Percentiles rank a stretch among this genome's conserved stretches.
Evolutionary conservation across 2,797 vertebrate genomes (phyloP).

Genomic region (Tolypeutes matacus): DNA sequence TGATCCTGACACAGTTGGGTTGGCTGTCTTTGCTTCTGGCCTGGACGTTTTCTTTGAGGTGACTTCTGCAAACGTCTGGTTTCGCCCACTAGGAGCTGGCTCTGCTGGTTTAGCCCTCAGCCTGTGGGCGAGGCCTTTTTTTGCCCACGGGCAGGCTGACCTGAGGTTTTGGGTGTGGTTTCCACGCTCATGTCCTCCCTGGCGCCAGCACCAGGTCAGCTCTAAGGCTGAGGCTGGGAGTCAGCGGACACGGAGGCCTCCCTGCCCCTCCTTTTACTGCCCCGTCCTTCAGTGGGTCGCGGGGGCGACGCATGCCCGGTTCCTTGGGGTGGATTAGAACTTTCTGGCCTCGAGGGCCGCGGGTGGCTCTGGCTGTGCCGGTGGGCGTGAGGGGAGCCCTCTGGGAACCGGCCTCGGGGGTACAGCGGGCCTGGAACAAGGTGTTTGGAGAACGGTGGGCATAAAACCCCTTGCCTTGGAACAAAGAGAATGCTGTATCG

Average conservation of each 20-base stretch:
- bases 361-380: neutral
- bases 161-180: neutral
- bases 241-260: neutral
- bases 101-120: neutral
- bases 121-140: neutral
- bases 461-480: conserved; percentile 28
- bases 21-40: neutral
- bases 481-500: conserved; percentile 20
- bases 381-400: neutral
- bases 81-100: fast-evolving
- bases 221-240: neutral
- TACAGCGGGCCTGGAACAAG: neutral
- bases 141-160: too few relatives aligned
- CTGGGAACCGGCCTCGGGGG: fast-evolving
- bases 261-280: neutral
- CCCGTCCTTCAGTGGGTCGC: fast-evolving
- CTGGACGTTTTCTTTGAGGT: fast-evolving
- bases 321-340: neutral
- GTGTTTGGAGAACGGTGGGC: neutral
- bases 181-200: fast-evolving
- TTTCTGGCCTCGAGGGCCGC: neutral
- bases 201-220: too few relatives aligned
- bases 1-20: fast-evolving
- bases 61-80: neutral
- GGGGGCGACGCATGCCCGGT: neutral